Conservation (phyloP, 2,113 vertebrate genomes). For the Buteo buteo region DNA sequence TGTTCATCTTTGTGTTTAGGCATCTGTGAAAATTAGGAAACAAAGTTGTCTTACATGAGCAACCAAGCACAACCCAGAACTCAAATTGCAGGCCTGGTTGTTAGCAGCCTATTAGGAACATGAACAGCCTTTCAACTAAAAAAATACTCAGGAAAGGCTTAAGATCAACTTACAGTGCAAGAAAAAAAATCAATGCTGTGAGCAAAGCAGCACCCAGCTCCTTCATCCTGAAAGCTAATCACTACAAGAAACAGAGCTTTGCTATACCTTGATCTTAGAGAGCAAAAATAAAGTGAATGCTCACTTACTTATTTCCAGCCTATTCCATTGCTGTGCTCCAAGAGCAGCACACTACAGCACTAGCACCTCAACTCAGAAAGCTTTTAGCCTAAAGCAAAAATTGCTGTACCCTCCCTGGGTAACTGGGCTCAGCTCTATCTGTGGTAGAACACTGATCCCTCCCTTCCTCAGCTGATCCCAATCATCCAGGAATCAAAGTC, state of each 20-base stretch:
- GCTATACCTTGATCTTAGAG: not conserved
- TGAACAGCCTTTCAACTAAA: fast-evolving
- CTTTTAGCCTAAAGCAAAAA: not conserved
- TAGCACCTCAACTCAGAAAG: not conserved
- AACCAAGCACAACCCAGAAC: not conserved
- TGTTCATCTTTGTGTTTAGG: not conserved
- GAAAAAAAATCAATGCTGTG: not conserved
- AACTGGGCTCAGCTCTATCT: not conserved
- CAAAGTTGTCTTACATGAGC: not conserved
- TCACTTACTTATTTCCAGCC: not conserved
- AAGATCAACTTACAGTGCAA: not conserved
- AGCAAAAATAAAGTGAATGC: not conserved
- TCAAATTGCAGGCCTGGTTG: not conserved
- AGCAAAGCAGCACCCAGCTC: not conserved
- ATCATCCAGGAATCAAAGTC: not conserved
- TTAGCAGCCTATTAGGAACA: not conserved
- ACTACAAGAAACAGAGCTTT: not conserved
- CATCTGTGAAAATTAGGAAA: not conserved
- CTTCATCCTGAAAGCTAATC: not conserved
- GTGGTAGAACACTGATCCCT: not conserved
- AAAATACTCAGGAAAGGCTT: not conserved
- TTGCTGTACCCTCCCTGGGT: fast-evolving
- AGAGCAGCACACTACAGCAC: fast-evolving
- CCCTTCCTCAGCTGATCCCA: not conserved
- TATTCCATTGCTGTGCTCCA: fast-evolving